Base-by-base conservation (phyloP, 2,113 vertebrate species). In the Neomonachus schauinslandi region DNA sequence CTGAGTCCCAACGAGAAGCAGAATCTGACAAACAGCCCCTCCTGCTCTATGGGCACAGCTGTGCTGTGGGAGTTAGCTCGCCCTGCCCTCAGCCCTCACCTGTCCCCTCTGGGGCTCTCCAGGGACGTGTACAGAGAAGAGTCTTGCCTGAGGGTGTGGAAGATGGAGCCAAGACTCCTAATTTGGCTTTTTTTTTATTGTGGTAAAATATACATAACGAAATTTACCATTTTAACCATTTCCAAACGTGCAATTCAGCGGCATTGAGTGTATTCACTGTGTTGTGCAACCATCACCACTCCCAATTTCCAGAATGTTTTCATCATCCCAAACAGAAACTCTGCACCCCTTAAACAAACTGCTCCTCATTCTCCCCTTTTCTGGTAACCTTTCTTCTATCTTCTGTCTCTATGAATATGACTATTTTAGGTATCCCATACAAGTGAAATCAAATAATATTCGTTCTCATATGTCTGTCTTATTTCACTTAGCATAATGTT, bases 1-100 rank as follows among this genome's bases (percentile, higher is more conserved):
- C 82, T 1, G 57, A 59, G 57, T 72, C 79, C 91, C 95, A 53
- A 33, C 88, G 86, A 93, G 82, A 93, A 97, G 79, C 63, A 69
- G 87, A 51, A 28, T 16, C 33, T 77, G 74, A 6, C 42, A 87
- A 95, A 21, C 49, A 65, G 69, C 63, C 72, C 57, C 85, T 22
- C 24, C 69, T 12, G 51, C 49, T 42, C 55, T 28, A 22, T 21
- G 9, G 57, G 57, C 69, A 15, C 92, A 63, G 85, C 89, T 53
- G 79, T 0, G 36, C 69, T 2, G 11, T 4, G 0, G 26, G 18
- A 42, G 3, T 21, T 63, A n/a, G 36, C 18, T 24, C 15, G 13
- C 46, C 61, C 13, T 63, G 88, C 92, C 92, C 63, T 26, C 5
- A 0, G 91, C 67, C 92, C 42, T 89, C 90, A 24, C 55, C 86